Base-by-base conservation (phyloP, 1,140 invertebrate genomes). In the Vollenhovia emeryi region DNA sequence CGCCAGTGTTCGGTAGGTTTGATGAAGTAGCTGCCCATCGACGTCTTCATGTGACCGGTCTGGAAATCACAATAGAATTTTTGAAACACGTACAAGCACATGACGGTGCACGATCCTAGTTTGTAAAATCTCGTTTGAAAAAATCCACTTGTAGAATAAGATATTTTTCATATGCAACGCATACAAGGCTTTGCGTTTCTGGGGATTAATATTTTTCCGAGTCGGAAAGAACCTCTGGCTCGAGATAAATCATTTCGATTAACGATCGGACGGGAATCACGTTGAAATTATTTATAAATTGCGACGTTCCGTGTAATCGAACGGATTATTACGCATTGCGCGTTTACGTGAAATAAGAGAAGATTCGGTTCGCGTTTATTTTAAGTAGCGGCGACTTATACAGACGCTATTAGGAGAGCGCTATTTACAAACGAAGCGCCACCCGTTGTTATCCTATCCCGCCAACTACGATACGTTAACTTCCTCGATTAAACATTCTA, bases 41-140 rank as follows among this genome's bases (percentile, higher is more conserved):
- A 95, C 4, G 96, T 96, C 78, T 95, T 95, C 86, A 97, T 96
- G 90, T 96, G 96, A 24, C 96, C 96, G 36, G 95, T 96, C 96
- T 97, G 93, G 64, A 95, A 95, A 85, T 64, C 3, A 68, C 6
- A 1, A 64, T n/a, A 7, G 59, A 68, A 43, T 33, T 69, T 48
- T n/a, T n/a, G 3, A 55, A 68, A 1, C 7, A 66, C 15, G 18
- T 48, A 27, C 45, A 30, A 52, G 6, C 52, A 9, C 18, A n/a
- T n/a, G 18, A 18, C 13, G 55, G 15, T 15, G 45, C 9, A 50
- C 15, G 9, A 50, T 55, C 21, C 52, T 55, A 52, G 6, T 33
- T 33, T 3, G 33, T 33, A 33, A 48, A 48, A n/a, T 52, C 18
- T 2, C n/a, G 13, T 43, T 11, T 43, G 9, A 50, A 18, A 50